Conservation (phyloP, 2,888 invertebrate genomes). For the Gisinianus flammeolus region DNA sequence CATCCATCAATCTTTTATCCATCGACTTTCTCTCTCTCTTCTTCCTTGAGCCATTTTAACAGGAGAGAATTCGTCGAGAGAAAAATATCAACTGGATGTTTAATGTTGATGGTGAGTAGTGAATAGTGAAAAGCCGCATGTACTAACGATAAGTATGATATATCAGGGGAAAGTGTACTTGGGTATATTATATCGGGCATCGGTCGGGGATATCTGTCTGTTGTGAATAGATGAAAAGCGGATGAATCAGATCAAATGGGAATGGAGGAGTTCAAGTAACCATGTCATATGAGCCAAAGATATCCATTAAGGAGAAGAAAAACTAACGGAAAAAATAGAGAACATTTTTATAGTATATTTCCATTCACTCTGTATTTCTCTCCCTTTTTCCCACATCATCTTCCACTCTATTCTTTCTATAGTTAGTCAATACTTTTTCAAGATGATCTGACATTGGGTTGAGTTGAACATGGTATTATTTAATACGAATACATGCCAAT, state of each 20-base stretch:
- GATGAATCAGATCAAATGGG: conserved; percentile 31
- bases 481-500: too few species aligned
- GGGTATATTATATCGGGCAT: too few species aligned
- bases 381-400: neutral
- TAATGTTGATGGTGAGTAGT: neutral
- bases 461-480: too few species aligned
- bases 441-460: too few species aligned
- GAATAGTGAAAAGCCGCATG: neutral
- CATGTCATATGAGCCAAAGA: conserved; percentile 12
- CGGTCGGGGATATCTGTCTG: too few species aligned
- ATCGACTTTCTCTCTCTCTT: neutral
- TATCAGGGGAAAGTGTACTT: too few species aligned
- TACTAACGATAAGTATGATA: neutral
- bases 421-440: neutral
- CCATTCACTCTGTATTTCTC: neutral
- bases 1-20: neutral
- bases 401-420: neutral
- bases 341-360: neutral
- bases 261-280: conserved; percentile 27
- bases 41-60: neutral
- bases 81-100: neutral
- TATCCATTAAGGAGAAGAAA: conserved; percentile 23
- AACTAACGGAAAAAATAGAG: neutral
- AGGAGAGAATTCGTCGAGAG: conserved; percentile 4
- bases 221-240: neutral